Conservation (phyloP, 2,888 invertebrate species). For the Thysanoteuthis rhombus region DNA sequence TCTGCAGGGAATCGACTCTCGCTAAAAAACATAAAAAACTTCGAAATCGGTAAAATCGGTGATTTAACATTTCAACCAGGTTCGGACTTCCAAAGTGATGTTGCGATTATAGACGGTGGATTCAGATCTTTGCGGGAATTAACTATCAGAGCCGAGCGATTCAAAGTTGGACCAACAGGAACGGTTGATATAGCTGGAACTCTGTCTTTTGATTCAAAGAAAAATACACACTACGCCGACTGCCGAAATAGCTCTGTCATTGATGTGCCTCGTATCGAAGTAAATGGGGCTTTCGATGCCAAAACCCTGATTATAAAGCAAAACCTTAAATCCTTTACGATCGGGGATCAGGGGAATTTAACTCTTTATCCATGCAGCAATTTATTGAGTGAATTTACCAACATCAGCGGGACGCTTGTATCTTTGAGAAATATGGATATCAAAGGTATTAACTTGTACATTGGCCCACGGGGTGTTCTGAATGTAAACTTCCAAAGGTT, state of each 20-base stretch:
- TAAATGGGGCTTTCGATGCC: neutral
- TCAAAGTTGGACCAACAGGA: neutral
- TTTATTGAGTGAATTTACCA: neutral
- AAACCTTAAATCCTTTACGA: neutral
- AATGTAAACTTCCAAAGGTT: constrained; percentile 41
- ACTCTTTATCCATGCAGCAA: neutral
- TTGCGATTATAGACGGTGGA: neutral
- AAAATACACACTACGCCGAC: constrained; percentile 13
- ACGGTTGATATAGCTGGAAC: neutral
- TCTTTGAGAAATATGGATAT: neutral
- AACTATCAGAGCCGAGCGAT: neutral
- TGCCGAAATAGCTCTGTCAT: constrained; percentile 13
- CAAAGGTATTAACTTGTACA: neutral
- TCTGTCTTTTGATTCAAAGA: neutral
- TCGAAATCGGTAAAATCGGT: neutral
- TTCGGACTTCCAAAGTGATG: neutral
- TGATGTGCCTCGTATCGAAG: neutral
- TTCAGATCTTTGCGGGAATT: neutral
- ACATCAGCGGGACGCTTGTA: neutral
- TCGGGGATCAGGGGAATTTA: neutral
- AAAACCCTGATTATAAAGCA: neutral
- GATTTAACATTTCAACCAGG: neutral
- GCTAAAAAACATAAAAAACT: constrained; percentile 36
- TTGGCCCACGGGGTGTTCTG: constrained; percentile 34
- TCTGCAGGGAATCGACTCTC: constrained; percentile 39